A percentile compares a stretch with the other conserved stretches of the same genome.
Evolutionary conservation across 2,797 vertebrate genomes (phyloP).

Genomic region (Xiphorhynchus erythropygius): DNA sequence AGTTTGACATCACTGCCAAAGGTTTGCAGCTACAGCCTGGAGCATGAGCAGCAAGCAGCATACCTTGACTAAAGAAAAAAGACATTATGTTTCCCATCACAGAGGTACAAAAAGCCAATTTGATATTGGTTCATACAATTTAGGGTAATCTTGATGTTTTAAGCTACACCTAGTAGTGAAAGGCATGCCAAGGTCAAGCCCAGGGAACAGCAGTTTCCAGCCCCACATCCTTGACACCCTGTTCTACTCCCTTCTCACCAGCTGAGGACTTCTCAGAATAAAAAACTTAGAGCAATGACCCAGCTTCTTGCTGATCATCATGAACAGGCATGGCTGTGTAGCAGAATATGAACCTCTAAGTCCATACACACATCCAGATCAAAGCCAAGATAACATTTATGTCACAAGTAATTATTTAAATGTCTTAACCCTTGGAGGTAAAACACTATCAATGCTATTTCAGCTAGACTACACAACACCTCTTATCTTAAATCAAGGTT

Average conservation of each 20-base stretch:
- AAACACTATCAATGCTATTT: background rate
- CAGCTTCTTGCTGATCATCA: background rate
- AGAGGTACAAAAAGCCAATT: background rate
- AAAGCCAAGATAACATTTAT: background rate
- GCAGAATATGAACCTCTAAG: background rate
- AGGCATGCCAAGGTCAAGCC: background rate
- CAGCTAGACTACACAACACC: background rate
- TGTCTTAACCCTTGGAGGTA: background rate
- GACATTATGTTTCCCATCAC: background rate
- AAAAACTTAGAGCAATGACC: background rate
- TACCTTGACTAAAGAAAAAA: background rate
- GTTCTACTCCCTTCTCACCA: background rate
- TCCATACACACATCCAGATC: background rate
- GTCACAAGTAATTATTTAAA: background rate
- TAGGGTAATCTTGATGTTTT: background rate
- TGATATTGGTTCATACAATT: background rate
- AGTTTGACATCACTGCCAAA: background rate
- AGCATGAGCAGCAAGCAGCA: background rate
- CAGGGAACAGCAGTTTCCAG: background rate
- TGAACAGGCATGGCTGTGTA: fast-evolving
- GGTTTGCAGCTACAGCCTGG: background rate
- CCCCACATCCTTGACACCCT: no score
- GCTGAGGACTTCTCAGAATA: background rate
- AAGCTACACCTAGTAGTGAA: background rate
- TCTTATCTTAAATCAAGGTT: background rate